Evolutionary conservation across 2,113 vertebrate genomes (phyloP).

Genomic region (Pluvianellus socialis): DNA sequence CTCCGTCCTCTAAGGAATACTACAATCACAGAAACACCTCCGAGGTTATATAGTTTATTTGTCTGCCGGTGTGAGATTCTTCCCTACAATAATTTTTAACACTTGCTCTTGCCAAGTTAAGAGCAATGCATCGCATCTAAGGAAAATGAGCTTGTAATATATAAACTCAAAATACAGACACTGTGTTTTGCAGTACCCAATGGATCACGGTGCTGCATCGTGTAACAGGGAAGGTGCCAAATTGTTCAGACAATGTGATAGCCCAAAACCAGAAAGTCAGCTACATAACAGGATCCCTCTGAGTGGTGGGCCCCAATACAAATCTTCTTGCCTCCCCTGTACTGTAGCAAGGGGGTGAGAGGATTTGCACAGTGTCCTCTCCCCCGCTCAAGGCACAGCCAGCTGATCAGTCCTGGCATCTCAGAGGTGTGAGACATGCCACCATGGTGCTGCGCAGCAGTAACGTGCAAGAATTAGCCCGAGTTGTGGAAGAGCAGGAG

Average conservation of each 20-base stretch:
- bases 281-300: neutral
- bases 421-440: neutral
- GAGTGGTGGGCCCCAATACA: neutral
- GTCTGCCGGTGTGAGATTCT: neutral
- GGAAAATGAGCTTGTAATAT: neutral
- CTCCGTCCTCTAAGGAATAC: neutral
- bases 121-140: neutral
- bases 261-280: neutral
- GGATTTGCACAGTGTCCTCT: neutral
- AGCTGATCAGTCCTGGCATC: neutral
- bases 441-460: rapidly evolving
- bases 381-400: neutral
- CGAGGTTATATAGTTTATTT: neutral
- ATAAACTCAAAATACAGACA: neutral
- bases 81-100: neutral
- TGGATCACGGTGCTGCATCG: neutral
- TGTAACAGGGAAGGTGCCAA: neutral
- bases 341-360: too few species aligned
- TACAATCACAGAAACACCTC: conserved; percentile 6
- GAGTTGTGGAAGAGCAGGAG: neutral
- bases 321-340: neutral
- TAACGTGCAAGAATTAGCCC: neutral
- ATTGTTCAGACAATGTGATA: neutral
- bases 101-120: neutral
- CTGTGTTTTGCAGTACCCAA: neutral